Conservation (phyloP, 2,113 vertebrate genomes). For the Tachuris rubrigastra region DNA sequence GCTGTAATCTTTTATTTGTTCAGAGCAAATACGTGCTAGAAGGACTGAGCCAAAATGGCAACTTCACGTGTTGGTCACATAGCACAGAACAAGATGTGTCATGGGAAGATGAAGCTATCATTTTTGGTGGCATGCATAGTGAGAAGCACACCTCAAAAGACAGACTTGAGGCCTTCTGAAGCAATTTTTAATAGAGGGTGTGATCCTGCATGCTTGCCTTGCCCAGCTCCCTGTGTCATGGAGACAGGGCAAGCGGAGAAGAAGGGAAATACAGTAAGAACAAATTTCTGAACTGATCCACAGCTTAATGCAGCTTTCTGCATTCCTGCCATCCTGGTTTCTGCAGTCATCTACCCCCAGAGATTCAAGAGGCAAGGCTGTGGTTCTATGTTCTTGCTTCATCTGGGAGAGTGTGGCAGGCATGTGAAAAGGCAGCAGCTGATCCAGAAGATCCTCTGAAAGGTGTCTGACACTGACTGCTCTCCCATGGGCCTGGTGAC, state of each 20-base stretch:
- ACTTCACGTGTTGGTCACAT: neutral
- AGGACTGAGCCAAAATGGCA: neutral
- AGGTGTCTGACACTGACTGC: neutral
- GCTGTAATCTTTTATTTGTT: neutral
- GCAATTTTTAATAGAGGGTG: neutral
- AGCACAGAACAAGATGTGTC: neutral
- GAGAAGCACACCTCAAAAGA: neutral
- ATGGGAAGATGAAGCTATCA: neutral
- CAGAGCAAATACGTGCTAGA: neutral
- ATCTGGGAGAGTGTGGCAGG: rapidly evolving
- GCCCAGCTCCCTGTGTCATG: neutral
- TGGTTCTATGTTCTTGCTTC: neutral
- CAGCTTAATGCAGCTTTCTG: neutral
- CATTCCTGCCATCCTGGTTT: neutral
- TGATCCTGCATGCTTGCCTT: neutral
- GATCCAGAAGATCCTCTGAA: neutral
- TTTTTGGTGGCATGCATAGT: neutral
- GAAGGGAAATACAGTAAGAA: neutral
- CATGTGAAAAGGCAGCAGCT: neutral
- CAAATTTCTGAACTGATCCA: neutral
- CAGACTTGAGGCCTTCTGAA: neutral
- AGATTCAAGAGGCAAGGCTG: neutral
- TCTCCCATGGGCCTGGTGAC: neutral
- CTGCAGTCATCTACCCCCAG: neutral
- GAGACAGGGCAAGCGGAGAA: rapidly evolving